A percentile compares a stretch with the other conserved stretches of the same genome.
phyloP scores from a whole-genome alignment of 2,797 vertebrate genomes.

The Lithobates pipiens region DNA sequence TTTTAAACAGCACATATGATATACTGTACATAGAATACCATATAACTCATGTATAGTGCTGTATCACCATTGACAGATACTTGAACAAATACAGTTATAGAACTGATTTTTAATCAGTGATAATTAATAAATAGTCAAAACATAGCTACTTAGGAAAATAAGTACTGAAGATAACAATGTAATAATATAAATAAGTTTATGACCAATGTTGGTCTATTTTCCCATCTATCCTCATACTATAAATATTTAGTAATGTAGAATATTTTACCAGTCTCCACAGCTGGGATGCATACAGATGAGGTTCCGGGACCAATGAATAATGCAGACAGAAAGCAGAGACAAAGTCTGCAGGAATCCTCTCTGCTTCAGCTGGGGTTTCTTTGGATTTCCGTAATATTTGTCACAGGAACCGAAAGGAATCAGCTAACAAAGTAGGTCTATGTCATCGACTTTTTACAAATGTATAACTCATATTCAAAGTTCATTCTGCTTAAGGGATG shows the following conservation, averaged over 20 bases:
- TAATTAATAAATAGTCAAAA: no score
- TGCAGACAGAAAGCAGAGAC: conserved; percentile 75
- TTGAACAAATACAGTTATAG: no score
- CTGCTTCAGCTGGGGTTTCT: conserved; percentile 75
- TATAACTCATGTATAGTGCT: no score
- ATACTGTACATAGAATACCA: no score
- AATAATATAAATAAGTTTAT: conserved; percentile 2
- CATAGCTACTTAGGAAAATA: no score
- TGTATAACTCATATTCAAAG: conserved; percentile 69
- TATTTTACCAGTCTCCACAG: conserved; percentile 67
- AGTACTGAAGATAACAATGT: background rate
- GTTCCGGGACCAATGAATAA: conserved; percentile 81
- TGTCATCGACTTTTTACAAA: conserved; percentile 69
- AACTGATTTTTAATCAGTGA: no score
- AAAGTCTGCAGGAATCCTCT: conserved; percentile 77
- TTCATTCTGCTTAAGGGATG: conserved; percentile 66
- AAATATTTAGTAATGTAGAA: conserved; percentile 66
- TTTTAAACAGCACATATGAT: no score
- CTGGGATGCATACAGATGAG: conserved; percentile 81
- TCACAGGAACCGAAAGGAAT: conserved; percentile 77
- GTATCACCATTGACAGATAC: no score
- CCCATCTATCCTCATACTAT: conserved; percentile 63
- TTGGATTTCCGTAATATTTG: conserved; percentile 77
- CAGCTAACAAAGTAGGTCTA: conserved; percentile 72
- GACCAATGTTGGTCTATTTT: conserved; percentile 29